Conservation (phyloP, 2,113 vertebrate species). For the Mystacornis crossleyi region DNA sequence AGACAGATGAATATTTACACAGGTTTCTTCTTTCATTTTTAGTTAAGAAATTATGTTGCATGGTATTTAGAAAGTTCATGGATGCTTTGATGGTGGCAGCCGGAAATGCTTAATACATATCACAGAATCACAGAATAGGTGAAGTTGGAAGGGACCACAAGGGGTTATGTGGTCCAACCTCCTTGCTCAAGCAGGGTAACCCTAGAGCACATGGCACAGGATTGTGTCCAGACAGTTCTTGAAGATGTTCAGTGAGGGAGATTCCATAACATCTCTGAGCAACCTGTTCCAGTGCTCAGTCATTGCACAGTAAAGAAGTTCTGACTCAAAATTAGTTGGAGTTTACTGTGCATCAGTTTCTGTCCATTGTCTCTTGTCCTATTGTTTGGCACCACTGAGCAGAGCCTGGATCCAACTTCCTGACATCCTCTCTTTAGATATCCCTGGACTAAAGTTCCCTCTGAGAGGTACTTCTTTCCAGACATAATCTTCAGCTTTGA, state of each 20-base stretch:
- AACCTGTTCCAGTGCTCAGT: neutral
- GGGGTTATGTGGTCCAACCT: no score
- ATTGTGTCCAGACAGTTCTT: no score
- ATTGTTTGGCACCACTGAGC: accelerated
- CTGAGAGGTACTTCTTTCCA: neutral
- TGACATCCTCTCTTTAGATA: neutral
- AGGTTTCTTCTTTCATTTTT: neutral
- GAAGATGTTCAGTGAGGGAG: neutral
- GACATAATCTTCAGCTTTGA: neutral
- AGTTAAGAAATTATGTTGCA: neutral
- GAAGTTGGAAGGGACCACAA: neutral
- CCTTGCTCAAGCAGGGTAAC: neutral
- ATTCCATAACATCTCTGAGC: neutral
- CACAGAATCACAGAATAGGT: neutral
- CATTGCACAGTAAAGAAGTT: neutral
- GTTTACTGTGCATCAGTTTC: neutral
- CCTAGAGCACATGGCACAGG: no score
- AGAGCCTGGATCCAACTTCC: neutral
- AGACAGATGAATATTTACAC: neutral
- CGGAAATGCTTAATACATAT: neutral
- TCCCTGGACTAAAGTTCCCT: neutral
- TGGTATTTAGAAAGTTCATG: neutral
- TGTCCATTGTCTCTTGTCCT: neutral
- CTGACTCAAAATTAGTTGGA: neutral
- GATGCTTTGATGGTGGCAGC: neutral